Percentiles rank a stretch among this genome's conserved stretches.
phyloP scores from a whole-genome alignment of 2,797 vertebrate species.

The Otus scops region DNA sequence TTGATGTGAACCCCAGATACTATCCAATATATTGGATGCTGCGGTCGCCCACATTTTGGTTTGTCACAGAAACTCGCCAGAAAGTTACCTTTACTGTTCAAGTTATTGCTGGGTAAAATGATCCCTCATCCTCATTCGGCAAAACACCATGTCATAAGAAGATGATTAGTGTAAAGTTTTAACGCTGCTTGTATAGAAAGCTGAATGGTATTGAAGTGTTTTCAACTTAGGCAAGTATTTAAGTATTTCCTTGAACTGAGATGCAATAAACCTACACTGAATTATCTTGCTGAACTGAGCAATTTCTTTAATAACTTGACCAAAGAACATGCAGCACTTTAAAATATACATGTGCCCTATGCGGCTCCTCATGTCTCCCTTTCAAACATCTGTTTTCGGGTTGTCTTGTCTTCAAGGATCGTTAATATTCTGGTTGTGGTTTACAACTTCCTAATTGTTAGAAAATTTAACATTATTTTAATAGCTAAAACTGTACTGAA shows the following conservation, averaged over 20 bases:
- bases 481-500: background rate
- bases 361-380: background rate
- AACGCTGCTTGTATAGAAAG: background rate
- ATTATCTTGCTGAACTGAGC: background rate
- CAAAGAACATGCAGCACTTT: background rate
- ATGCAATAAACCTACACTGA: background rate
- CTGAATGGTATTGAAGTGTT: fast-evolving
- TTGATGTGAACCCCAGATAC: background rate
- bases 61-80: background rate
- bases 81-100: background rate
- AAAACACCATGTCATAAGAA: background rate
- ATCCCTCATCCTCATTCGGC: background rate
- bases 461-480: background rate
- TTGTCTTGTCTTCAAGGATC: background rate
- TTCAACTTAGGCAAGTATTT: background rate
- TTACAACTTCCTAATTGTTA: background rate
- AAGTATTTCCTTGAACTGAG: background rate
- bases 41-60: fast-evolving
- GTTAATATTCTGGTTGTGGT: background rate
- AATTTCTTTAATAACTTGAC: background rate
- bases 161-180: background rate
- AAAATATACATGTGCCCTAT: background rate
- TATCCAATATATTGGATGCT: background rate
- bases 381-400: background rate
- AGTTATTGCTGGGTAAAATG: background rate